Conservation (phyloP, 2,113 vertebrate species). For the Thamnaconus septentrionalis region DNA sequence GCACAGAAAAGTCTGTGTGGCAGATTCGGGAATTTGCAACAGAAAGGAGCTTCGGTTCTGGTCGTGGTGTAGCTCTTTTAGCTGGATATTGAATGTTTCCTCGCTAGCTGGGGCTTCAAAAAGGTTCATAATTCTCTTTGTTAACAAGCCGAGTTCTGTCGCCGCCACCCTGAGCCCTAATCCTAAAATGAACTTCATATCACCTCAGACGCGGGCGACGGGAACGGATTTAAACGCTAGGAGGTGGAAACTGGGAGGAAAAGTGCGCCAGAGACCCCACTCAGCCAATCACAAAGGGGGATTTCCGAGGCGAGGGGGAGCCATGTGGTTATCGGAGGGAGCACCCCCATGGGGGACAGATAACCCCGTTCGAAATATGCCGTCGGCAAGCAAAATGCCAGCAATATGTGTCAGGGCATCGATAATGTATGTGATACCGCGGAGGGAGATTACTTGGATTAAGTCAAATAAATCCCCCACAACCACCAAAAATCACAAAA, state of each 20-base stretch:
- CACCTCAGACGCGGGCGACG: conserved; percentile 56
- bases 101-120: conserved; percentile 34
- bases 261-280: conserved; percentile 51
- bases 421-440: conserved; percentile 19
- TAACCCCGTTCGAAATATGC: conserved; percentile 40
- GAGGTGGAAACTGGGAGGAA: conserved; percentile 22
- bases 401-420: conserved; percentile 28
- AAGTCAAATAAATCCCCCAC: not conserved
- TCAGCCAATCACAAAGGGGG: conserved; percentile 45
- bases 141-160: conserved; percentile 38
- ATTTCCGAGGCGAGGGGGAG: conserved; percentile 28
- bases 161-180: conserved; percentile 46
- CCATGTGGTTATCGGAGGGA: conserved; percentile 37
- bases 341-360: conserved; percentile 32
- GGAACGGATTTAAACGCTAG: conserved; percentile 40
- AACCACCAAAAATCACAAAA: no score
- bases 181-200: conserved; percentile 68
- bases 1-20: not conserved
- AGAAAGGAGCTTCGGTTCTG: no score
- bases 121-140: conserved; percentile 60
- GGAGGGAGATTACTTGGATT: conserved; percentile 20
- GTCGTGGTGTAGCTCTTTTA: conserved; percentile 1
- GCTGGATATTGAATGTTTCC: conserved; percentile 17
- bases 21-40: no score
- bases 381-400: conserved; percentile 36